These are phyloP conservation scores for Enteromius paludinosus DNA, from an alignment of 2,797 vertebrate genomes.

Conservation along the genomic window DNA sequence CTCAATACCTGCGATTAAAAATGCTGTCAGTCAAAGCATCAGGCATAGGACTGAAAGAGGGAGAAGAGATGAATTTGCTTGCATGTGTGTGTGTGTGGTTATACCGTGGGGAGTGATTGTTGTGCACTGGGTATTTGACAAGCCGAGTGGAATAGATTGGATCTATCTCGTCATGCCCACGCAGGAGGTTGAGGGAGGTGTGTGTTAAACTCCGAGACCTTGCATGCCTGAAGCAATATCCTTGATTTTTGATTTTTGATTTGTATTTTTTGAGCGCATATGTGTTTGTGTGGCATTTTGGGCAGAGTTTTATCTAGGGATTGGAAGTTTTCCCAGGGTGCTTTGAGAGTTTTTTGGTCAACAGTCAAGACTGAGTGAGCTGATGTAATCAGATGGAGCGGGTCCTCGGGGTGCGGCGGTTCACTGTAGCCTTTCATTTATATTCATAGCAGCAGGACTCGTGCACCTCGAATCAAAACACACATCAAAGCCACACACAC, in stretches of 20 bases:
- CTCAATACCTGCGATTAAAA: conserved; percentile 22
- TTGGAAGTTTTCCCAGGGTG: conserved; percentile 34
- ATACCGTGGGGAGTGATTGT: conserved; percentile 44
- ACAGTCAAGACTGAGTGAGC: conserved; percentile 44
- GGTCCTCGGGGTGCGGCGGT: conserved; percentile 42
- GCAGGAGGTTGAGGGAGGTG: conserved; percentile 20
- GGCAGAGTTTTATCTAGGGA: conserved; percentile 29
- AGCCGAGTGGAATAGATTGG: conserved; percentile 55
- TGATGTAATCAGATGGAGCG: conserved; percentile 57
- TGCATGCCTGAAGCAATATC: conserved; percentile 29
- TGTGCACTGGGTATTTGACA: conserved; percentile 50
- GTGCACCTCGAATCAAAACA: conserved; percentile 53
- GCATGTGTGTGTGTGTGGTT: not conserved
- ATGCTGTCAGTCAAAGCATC: conserved; percentile 32
- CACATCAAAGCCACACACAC: conserved; percentile 51
- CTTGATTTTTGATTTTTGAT: not conserved
- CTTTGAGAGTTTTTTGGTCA: conserved; percentile 37
- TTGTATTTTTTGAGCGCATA: not conserved
- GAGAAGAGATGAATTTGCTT: conserved; percentile 9
- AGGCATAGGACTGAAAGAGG: conserved; percentile 3
- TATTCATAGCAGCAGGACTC: conserved; percentile 53
- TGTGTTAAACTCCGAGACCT: conserved; percentile 30
- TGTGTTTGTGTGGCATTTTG: conserved; percentile 10
- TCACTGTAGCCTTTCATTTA: conserved; percentile 54
- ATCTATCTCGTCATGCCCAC: conserved; percentile 51